These are phyloP conservation scores for Drosophila neonasuta DNA, from an alignment of 2,888 invertebrate genomes.

Conservation along the genomic window DNA sequence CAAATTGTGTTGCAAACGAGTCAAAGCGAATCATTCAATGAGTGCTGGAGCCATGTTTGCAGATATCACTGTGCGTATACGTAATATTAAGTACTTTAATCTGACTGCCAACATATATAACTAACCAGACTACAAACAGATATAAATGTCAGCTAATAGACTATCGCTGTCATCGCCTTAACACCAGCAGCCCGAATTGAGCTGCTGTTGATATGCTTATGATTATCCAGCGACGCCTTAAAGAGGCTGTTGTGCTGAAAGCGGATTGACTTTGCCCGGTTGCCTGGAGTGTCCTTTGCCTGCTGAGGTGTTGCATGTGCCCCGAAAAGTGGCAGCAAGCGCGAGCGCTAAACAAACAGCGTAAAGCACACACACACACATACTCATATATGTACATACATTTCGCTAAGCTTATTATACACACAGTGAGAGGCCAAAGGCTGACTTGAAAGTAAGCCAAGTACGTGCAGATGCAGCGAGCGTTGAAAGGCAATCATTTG, in stretches of 20 bases:
- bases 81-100: slow-evolving; percentile 9
- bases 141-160: slow-evolving; percentile 15
- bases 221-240: slow-evolving; percentile 11
- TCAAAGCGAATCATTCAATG: slow-evolving; percentile 3
- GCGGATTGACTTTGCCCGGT: slow-evolving; percentile 38
- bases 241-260: slow-evolving; percentile 8
- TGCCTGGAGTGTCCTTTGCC: slow-evolving; percentile 43
- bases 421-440: slow-evolving; percentile 41
- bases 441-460: slow-evolving; percentile 60
- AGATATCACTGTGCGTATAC: slow-evolving; percentile 9
- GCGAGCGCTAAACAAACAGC: slow-evolving; percentile 60
- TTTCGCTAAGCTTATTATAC: slow-evolving; percentile 64
- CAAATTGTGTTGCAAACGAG: slow-evolving; percentile 9
- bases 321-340: slow-evolving; percentile 41
- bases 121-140: slow-evolving; percentile 1
- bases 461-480: slow-evolving; percentile 15
- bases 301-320: slow-evolving; percentile 52
- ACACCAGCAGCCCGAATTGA: neutral
- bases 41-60: neutral
- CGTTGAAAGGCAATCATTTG: slow-evolving; percentile 19
- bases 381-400: slow-evolving; percentile 6
- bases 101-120: neutral
- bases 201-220: neutral
- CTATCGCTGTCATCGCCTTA: slow-evolving; percentile 31
- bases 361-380: slow-evolving; percentile 17